Evolutionary conservation across 2,797 vertebrate genomes (phyloP), one percentile per base, ranked within the genome.

Genomic region (Acanthornis magna): DNA sequence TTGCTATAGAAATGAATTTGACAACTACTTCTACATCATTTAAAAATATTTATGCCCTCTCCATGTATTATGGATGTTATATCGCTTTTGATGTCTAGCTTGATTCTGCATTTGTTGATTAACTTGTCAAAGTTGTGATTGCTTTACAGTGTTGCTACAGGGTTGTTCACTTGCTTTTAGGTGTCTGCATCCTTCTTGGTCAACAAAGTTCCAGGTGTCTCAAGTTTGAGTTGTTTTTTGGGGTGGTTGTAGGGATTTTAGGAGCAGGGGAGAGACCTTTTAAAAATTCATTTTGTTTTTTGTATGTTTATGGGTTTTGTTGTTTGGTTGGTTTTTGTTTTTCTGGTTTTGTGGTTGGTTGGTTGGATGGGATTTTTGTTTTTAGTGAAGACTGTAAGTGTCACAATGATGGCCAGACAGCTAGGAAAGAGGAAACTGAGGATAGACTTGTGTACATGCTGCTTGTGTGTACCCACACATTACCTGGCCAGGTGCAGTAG

Each of bases 41-140:
- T 91, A 67, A 85, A 92, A 82, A 89, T 80, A 93, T 94, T 87
- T 92, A 76, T 93, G 72, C 68, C 57, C 40, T 85, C 43, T 85
- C 63, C 71, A 45, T 70, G 61, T 91, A 57, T 87, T 92, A 76
- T 76, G 53, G 89, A 79, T 88, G 60, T 57, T 82, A 21, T 80
- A 77, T 76, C 0, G 2, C 60, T 75, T 89, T 77, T 85, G 57
- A 63, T 87, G 62, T 65, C 68, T 85, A 36, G 17, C 54, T 91
- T 65, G 75, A 47, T 61, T 77, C 68, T 89, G 32, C n/a, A 34
- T 85, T 84, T 94, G 48, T 80, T 91, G 74, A 89, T 89, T 87
- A 79, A 81, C 29, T 66, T 91, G 82, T 91, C 91, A 83, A 11
- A 72, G 34, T 32, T 87, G 68, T 16, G 30, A n/a, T 77, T 77